Percentiles rank a stretch among this genome's conserved stretches.
Evolutionary conservation across 2,113 vertebrate species (phyloP).

Genomic region (Rhynchomys soricoides): DNA sequence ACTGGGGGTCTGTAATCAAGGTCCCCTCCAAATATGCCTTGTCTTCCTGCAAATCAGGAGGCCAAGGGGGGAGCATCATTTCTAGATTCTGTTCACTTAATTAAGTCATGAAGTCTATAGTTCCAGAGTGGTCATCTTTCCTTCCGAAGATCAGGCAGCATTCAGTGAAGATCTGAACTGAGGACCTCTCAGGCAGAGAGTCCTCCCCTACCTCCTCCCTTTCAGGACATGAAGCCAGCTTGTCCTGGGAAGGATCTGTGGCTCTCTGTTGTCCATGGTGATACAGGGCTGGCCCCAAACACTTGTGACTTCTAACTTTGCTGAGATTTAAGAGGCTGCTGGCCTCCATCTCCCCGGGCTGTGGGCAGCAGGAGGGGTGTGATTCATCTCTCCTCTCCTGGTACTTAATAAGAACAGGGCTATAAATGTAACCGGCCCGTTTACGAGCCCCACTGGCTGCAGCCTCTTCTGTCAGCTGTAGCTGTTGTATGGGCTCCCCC

Average conservation of each 20-base stretch:
- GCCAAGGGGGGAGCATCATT: neutral
- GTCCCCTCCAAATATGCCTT: neutral
- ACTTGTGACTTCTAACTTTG: constrained; percentile 47
- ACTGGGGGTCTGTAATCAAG: too few relatives aligned
- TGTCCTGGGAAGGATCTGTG: neutral
- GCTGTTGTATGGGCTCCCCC: neutral
- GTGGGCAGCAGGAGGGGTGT: constrained; percentile 57
- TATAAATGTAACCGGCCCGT: constrained; percentile 68
- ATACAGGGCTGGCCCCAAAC: constrained; percentile 35
- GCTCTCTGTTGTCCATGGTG: neutral
- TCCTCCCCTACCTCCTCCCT: neutral
- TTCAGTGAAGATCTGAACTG: neutral
- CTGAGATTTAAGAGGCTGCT: constrained; percentile 70
- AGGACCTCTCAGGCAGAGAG: neutral
- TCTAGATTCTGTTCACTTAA: neutral
- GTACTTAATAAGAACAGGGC: constrained; percentile 68
- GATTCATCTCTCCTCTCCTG: constrained; percentile 73
- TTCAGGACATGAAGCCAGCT: neutral
- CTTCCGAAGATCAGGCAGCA: neutral
- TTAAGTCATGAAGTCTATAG: neutral
- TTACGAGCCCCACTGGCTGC: constrained; percentile 42
- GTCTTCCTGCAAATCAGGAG: neutral
- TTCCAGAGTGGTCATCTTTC: neutral
- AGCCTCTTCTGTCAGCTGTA: neutral
- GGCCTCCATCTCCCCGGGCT: constrained; percentile 64